These are phyloP conservation scores for Clarias laeviceps DNA, from an alignment of 2,797 vertebrate genomes.

Conservation along the genomic window DNA sequence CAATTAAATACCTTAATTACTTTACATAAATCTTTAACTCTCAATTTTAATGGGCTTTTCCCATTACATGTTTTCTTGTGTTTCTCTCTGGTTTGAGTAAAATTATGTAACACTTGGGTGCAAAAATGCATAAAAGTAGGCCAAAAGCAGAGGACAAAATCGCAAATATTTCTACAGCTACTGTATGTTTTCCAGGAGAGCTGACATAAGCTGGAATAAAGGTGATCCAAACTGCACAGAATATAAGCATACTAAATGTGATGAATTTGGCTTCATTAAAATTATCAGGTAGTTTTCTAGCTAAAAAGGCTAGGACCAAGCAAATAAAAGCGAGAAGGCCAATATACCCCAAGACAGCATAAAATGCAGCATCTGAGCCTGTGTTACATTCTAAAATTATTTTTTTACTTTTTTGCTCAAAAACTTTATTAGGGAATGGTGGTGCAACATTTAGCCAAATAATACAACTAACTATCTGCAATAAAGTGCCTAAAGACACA, in stretches of 20 bases:
- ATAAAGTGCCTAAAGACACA: constrained; percentile 69
- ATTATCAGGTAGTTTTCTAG: constrained; percentile 75
- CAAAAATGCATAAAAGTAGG: constrained; percentile 72
- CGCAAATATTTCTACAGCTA: constrained; percentile 78
- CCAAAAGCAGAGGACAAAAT: constrained; percentile 75
- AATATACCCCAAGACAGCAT: constrained; percentile 73
- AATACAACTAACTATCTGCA: constrained; percentile 66
- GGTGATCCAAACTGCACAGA: constrained; percentile 69
- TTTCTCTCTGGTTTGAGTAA: constrained; percentile 76
- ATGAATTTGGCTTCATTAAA: constrained; percentile 72
- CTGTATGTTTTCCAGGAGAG: constrained; percentile 77
- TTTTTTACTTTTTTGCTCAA: constrained; percentile 66
- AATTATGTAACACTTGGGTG: constrained; percentile 77
- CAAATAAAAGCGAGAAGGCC: constrained; percentile 71
- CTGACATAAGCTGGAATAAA: constrained; percentile 67
- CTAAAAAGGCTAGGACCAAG: constrained; percentile 74
- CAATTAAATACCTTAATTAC: not conserved
- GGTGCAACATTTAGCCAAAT: constrained; percentile 72
- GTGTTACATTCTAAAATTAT: constrained; percentile 75
- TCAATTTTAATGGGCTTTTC: constrained; percentile 38
- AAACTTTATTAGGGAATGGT: constrained; percentile 71
- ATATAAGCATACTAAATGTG: constrained; percentile 70
- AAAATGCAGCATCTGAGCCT: constrained; percentile 73
- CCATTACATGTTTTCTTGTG: constrained; percentile 70
- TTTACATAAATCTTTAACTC: not conserved